These are phyloP conservation scores for Cordilura impudica DNA, from an alignment of 2,888 invertebrate genomes.

Conservation along the genomic window DNA sequence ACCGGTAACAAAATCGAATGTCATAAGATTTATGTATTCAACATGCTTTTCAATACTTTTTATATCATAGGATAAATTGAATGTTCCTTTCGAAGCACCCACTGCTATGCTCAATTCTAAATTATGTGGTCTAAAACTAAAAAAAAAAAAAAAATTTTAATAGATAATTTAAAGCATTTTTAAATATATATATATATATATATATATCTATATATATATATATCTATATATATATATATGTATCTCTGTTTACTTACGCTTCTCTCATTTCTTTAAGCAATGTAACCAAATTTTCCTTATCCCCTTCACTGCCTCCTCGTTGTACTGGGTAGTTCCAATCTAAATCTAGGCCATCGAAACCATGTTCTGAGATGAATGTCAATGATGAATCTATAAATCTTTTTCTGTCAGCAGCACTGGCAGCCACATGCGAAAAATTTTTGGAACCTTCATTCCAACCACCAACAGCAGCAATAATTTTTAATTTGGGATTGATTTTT, in stretches of 20 bases:
- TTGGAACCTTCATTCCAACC: constrained; percentile 96
- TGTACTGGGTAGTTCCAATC: constrained; percentile 94
- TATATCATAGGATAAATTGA: constrained; percentile 68
- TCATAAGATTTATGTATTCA: constrained; percentile 70
- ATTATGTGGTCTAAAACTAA: constrained; percentile 63
- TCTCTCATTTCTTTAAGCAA: constrained; percentile 66
- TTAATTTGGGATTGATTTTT: constrained; percentile 64
- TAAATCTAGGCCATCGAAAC: too few species aligned
- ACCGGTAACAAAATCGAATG: too few species aligned
- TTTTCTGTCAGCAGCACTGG: constrained; percentile 83
- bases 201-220: too few species aligned
- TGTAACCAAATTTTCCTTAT: constrained; percentile 56
- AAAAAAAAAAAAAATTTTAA: not conserved
- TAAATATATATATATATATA: not conserved
- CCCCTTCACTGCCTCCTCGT: constrained; percentile 68
- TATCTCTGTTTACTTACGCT: constrained; percentile 58
- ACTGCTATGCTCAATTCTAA: constrained; percentile 85
- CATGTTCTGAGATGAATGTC: constrained; percentile 86
- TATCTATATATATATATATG: too few species aligned
- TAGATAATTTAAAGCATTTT: constrained; percentile 54
- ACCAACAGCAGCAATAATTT: too few species aligned
- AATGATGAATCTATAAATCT: constrained; percentile 86
- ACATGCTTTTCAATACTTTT: constrained; percentile 67
- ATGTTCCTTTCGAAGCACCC: constrained; percentile 66
- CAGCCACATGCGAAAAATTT: constrained; percentile 90